Evolutionary conservation across 1,140 invertebrate genomes (phyloP), one percentile per base, ranked within the genome.

Genomic region (Diploscapter pachys): DNA sequence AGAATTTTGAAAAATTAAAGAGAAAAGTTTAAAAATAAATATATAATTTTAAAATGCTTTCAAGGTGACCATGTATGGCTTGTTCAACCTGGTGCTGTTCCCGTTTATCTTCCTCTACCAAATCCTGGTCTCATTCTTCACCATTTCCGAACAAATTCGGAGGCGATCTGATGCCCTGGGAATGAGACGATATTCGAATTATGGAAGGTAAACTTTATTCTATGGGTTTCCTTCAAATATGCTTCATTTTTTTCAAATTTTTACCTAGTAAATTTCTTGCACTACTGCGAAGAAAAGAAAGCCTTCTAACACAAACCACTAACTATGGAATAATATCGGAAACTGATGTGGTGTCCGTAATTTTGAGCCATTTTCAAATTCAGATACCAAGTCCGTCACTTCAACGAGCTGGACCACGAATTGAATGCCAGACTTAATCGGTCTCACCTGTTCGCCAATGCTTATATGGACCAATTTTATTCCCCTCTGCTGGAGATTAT

Each of bases 361-460:
- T 31, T 31, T 31, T 31, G 31, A 31, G 1, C 31, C 31, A 31
- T 59, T n/a, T 78, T 66, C 3, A 53, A 72, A 66, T 62, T 59
- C 69, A 72, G 83, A 54, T 76, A 80, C 62, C 78, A 76, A 13
- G 63, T 98, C 31, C 89, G 96, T 4, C 96, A 99, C 86, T 99
- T 98, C 86, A 99, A 99, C 87, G 96, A 99, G 87, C 87, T 99
- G 9, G 95, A 99, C 83, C 96, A 99, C 86, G 96, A 99, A 86
- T 86, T 99, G 59, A 90, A 93, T 77, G 92, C 93, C 2, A 87
- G 96, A 68, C 87, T 99, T 6, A 95, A 92, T 85, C 88, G 93
- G 80, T 95, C 93, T 0, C 95, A 98, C 86, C 90, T 92, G 80
- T 93, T 93, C 55, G 93, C 94, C 0, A 91, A 91, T 50, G 92